Percentiles rank a stretch among this genome's conserved stretches.
These are phyloP conservation scores for Campylomormyrus tamandua DNA, from an alignment of 2,113 vertebrate species.

Conservation along the genomic window DNA sequence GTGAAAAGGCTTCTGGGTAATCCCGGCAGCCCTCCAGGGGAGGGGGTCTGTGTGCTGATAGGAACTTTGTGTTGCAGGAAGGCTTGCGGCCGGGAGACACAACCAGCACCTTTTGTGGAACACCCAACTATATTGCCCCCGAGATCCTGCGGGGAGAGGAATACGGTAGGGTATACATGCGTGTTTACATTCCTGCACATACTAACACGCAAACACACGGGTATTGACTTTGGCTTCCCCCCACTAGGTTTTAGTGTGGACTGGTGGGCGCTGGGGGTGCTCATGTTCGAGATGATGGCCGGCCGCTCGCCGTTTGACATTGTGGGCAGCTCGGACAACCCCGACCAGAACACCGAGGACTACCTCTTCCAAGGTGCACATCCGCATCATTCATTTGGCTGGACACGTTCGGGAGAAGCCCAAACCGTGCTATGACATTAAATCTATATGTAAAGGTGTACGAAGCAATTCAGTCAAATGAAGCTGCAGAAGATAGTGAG, in stretches of 20 bases:
- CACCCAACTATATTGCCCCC: slow-evolving; percentile 97
- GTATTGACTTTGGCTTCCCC: background rate
- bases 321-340: slow-evolving; percentile 94
- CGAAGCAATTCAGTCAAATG: background rate
- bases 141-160: slow-evolving; percentile 97
- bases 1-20: slow-evolving; percentile 6
- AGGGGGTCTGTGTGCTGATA: background rate
- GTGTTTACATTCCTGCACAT: background rate
- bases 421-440: background rate
- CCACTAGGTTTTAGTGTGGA: slow-evolving; percentile 87
- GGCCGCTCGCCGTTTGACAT: slow-evolving; percentile 95
- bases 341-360: slow-evolving; percentile 98
- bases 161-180: slow-evolving; percentile 71
- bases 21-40: background rate
- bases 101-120: slow-evolving; percentile 97
- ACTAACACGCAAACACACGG: background rate
- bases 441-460: background rate
- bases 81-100: slow-evolving; percentile 94
- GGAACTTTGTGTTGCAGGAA: slow-evolving; percentile 66
- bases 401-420: background rate
- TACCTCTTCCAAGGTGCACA: slow-evolving; percentile 93
- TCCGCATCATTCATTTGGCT: too few relatives aligned
- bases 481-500: background rate
- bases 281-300: slow-evolving; percentile 99
- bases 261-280: slow-evolving; percentile 97